Evolutionary conservation across 2,888 invertebrate genomes (phyloP).

Genomic region (Strigamia transsilvanica): DNA sequence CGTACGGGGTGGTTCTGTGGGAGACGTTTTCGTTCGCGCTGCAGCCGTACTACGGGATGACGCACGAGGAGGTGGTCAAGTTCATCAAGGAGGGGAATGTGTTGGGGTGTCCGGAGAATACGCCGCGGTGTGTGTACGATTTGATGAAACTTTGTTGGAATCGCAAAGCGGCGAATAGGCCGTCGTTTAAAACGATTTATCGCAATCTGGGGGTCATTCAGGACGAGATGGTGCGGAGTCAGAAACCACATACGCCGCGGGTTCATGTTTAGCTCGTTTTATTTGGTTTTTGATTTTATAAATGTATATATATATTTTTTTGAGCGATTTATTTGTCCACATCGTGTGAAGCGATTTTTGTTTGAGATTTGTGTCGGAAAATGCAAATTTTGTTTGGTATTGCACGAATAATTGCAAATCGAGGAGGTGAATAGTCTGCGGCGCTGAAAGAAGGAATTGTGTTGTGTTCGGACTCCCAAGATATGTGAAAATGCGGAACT

Average conservation of each 20-base stretch:
- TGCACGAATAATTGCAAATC: too few relatives aligned
- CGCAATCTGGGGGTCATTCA: constrained; percentile 62
- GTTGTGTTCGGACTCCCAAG: background rate
- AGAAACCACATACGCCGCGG: constrained; percentile 54
- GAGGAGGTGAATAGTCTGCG: too few relatives aligned
- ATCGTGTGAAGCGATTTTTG: background rate
- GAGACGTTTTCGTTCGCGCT: constrained; percentile 96
- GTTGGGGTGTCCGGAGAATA: constrained; percentile 88
- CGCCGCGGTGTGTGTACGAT: constrained; percentile 84
- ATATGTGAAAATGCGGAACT: constrained; percentile 5
- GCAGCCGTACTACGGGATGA: constrained; percentile 97
- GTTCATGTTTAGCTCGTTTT: constrained; percentile 54
- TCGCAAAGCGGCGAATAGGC: constrained; percentile 82
- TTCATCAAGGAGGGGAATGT: constrained; percentile 93
- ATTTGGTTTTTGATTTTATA: background rate
- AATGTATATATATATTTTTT: background rate
- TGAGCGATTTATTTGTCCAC: background rate
- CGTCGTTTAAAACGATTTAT: constrained; percentile 72
- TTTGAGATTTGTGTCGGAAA: background rate
- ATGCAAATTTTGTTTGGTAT: too few relatives aligned
- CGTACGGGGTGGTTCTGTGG: constrained; percentile 95
- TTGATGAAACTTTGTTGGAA: constrained; percentile 95
- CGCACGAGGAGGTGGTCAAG: constrained; percentile 94
- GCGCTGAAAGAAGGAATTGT: too few relatives aligned
- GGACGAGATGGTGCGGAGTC: constrained; percentile 59